These are phyloP conservation scores for Oreochromis spilurus DNA, from an alignment of 2,113 vertebrate genomes.

Conservation along the genomic window DNA sequence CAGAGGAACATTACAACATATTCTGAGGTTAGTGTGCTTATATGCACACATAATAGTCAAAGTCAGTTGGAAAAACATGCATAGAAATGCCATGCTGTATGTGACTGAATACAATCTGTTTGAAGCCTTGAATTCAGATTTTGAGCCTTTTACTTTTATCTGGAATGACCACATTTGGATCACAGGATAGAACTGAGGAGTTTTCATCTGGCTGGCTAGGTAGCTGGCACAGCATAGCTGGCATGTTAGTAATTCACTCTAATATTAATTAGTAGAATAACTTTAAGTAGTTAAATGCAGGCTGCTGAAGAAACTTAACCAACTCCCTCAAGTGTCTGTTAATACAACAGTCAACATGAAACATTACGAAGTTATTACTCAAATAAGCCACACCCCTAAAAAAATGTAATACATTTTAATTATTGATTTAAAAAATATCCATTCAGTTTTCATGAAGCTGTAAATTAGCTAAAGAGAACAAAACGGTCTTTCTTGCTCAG, in stretches of 20 bases:
- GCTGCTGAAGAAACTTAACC: neutral
- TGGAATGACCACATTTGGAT: neutral
- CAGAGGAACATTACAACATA: neutral
- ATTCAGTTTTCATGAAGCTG: neutral
- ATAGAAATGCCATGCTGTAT: neutral
- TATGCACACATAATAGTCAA: fast-evolving
- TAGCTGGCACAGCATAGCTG: neutral
- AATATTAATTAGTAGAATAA: neutral
- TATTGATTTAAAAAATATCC: fast-evolving
- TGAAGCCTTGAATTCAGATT: neutral
- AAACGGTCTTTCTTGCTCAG: neutral
- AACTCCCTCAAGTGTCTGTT: fast-evolving
- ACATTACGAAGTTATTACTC: neutral
- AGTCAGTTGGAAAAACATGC: neutral
- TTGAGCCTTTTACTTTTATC: neutral
- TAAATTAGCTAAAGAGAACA: neutral
- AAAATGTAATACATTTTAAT: neutral
- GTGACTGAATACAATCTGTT: neutral
- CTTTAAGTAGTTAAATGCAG: neutral
- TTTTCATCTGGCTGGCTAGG: neutral
- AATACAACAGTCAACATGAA: fast-evolving
- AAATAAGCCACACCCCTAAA: neutral
- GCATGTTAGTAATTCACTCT: neutral
- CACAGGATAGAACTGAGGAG: neutral
- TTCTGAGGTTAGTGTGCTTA: neutral